Base-by-base conservation (phyloP, 1,140 invertebrate genomes). In the Ips nitidus region DNA sequence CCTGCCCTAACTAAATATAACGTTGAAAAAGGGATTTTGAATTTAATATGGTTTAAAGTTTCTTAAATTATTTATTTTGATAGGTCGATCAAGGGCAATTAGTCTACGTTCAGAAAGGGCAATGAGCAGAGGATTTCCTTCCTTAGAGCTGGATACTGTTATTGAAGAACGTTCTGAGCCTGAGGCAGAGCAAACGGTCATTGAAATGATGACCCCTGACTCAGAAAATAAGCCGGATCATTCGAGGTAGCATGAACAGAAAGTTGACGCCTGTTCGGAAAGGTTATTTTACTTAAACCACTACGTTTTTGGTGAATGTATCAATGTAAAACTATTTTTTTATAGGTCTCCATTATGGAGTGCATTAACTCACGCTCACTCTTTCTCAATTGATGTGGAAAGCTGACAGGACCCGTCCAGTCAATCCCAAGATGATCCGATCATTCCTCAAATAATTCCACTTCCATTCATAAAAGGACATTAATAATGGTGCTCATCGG, bases 61-160 rank as follows among this genome's bases (percentile, higher is more conserved):
- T 22, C 22, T 22, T 22, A 22, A 22, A 22, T 22, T 22, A 50
- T 50, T 50, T 6, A 22, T 1, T 50, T 50, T 50, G 7, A 50
- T 50, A 74, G 73, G 70, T 52, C 66, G 73, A 43, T 74, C 73
- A 60, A 83, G 90, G 75, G 84, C 89, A 40, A 85, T 91, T 66
- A 89, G 88, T 70, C 80, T 92, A 71, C 81, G 85, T 72, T 86
- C 84, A 74, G 86, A 88, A 75, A 81, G 90, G 79, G 85, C 80
- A 75, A 85, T 82, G 77, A 90, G 81, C 69, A 84, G 86, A 72
- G 85, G 86, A 22, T 90, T 91, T 69, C 89, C 90, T 6, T 87
- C 89, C 0, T 77, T 91, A 42, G 91, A 93, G 77, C 81, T 93
- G 74, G 91, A 92, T 77, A 93, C 91, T 0, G 91, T 93, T 6